These are phyloP conservation scores for Sorex maritimensis DNA, from an alignment of 2,797 vertebrate species.

Conservation along the genomic window DNA sequence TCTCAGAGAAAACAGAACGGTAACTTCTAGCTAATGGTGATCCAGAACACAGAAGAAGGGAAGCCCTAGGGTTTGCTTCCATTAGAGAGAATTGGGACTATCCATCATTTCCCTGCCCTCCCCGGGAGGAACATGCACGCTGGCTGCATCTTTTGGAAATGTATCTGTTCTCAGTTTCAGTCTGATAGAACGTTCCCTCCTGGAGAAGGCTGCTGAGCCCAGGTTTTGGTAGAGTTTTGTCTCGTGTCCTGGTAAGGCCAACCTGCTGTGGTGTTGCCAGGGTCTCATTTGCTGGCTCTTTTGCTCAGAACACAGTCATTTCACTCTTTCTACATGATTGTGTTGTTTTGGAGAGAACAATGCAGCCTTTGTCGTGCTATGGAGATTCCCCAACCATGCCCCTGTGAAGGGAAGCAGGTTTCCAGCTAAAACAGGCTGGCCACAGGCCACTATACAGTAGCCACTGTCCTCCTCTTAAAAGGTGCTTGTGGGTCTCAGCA, in stretches of 20 bases:
- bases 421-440: slow-evolving; percentile 17
- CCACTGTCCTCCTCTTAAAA: slow-evolving; percentile 23
- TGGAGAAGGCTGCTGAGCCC: slow-evolving; percentile 9
- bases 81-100: background rate
- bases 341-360: slow-evolving; percentile 70
- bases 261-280: slow-evolving; percentile 74
- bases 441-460: background rate
- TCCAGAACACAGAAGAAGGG: slow-evolving; percentile 42
- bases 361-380: slow-evolving; percentile 20
- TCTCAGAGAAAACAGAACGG: background rate
- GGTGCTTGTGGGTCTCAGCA: background rate
- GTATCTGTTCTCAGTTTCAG: slow-evolving; percentile 71
- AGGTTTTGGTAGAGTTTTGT: slow-evolving; percentile 64
- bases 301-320: slow-evolving; percentile 34
- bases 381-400: slow-evolving; percentile 33
- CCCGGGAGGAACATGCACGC: background rate
- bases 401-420: slow-evolving; percentile 60
- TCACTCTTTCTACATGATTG: slow-evolving; percentile 35
- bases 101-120: slow-evolving; percentile 40
- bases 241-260: slow-evolving; percentile 70
- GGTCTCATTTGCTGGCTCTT: slow-evolving; percentile 73
- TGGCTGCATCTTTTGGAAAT: slow-evolving; percentile 71
- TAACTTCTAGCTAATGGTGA: background rate
- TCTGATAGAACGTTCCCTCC: slow-evolving; percentile 67
- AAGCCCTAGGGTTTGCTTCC: slow-evolving; percentile 23